These are phyloP conservation scores for Nephrocerus scutellatus DNA, from an alignment of 2,888 invertebrate genomes.

Conservation along the genomic window DNA sequence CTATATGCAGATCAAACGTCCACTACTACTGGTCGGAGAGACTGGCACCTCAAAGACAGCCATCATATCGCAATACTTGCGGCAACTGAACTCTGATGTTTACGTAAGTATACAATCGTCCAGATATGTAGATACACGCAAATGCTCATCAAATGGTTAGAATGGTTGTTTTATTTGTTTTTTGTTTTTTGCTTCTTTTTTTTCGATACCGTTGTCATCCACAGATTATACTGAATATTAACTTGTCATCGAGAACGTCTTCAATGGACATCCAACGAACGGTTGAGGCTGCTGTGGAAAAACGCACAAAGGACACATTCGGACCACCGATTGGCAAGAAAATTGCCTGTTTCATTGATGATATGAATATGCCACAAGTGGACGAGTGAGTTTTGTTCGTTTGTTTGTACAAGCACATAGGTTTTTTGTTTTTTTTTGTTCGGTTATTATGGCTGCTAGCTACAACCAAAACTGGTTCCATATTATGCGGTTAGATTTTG, in stretches of 20 bases:
- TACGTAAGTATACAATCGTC: slow-evolving; percentile 52
- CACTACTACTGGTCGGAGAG: slow-evolving; percentile 80
- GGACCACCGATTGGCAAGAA: slow-evolving; percentile 87
- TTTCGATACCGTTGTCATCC: slow-evolving; percentile 2
- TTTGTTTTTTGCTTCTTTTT: slow-evolving; percentile 9
- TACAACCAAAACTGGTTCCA: too few species aligned
- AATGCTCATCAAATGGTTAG: slow-evolving; percentile 2
- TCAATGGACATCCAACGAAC: slow-evolving; percentile 85
- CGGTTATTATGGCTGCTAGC: too few species aligned
- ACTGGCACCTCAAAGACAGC: slow-evolving; percentile 92
- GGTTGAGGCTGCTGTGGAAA: slow-evolving; percentile 81
- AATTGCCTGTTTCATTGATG: slow-evolving; percentile 84
- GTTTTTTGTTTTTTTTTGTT: too few species aligned
- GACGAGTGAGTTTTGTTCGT: slow-evolving; percentile 41
- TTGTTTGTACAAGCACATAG: too few species aligned
- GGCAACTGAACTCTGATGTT: slow-evolving; percentile 59
- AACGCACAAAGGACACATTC: slow-evolving; percentile 81
- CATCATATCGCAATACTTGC: slow-evolving; percentile 73
- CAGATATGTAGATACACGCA: neutral
- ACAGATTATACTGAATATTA: slow-evolving; percentile 72
- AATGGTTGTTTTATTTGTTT: neutral
- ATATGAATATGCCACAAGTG: slow-evolving; percentile 90
- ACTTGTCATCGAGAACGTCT: slow-evolving; percentile 86
- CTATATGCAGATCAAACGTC: slow-evolving; percentile 57
- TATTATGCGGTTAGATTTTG: too few species aligned